Evolutionary conservation across 2,888 invertebrate species (phyloP), one percentile per base, ranked within the genome.

Genomic region (Rhingia campestris): DNA sequence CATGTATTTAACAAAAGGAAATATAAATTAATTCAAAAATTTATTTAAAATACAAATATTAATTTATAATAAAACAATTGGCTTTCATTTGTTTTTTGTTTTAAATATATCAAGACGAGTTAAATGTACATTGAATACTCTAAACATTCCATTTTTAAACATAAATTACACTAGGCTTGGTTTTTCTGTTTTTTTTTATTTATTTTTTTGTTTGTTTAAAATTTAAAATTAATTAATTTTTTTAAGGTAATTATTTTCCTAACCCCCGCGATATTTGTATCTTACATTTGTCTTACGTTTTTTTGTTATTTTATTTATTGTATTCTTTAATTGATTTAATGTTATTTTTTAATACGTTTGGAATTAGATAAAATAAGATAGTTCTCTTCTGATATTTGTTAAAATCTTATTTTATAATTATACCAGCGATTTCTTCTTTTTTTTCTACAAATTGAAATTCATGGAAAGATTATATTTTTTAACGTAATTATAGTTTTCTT

Each of bases 81-180:
- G 6, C 14, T 61, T 58, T 10, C 30, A 5, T 22, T 43, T 22
- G 70, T 81, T 70, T 66, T 81, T 54, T 66, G 61, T 58, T 64
- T 69, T 22, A 41, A 37, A 73, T 59, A 81, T 81, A 80, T 75
- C 80, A 69, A 84, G 80, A 84, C 80, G 80, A 80, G 80, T 80
- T 74, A 84, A 74, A 84, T 84, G 66, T 80, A 84, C 80, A 80
- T 74, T 84, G 59, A 84, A 80, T 84, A 84, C 84, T 84, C 74
- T 80, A 45, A 80, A 84, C 84, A 84, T 80, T 75, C 47, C 63
- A 41, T 64, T 58, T 81, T 70, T 47, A 22, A 76, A 74, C 77
- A 77, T 80, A 84, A 84, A 74, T 84, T 84, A 84, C 64, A 56
- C 74, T 84, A 84, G 41, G 63, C 56, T 77, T 56, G 33, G 47